Percentiles rank a stretch among this genome's conserved stretches.
Evolutionary conservation across 1,140 invertebrate species (phyloP).

Genomic region (Trigoniulus corallinus): DNA sequence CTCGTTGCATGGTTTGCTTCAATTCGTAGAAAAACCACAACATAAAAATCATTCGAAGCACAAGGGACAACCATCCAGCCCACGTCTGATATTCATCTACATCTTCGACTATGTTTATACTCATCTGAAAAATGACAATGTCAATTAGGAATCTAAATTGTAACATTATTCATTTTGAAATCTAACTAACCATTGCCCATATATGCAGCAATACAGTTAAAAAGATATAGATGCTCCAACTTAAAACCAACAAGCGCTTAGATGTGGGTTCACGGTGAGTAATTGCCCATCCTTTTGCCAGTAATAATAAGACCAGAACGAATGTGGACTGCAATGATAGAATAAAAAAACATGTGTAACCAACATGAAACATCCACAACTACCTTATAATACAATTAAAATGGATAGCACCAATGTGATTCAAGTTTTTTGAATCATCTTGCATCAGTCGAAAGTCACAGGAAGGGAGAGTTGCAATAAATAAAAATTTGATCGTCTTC

Average conservation of each 20-base stretch:
- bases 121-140: slow-evolving; percentile 59
- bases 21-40: slow-evolving; percentile 86
- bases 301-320: slow-evolving; percentile 77
- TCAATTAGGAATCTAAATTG: too few species aligned
- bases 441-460: too few species aligned
- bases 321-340: slow-evolving; percentile 59
- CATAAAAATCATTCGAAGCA: slow-evolving; percentile 76
- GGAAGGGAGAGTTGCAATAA: too few species aligned
- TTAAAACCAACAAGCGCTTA: slow-evolving; percentile 67
- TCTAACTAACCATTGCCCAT: slow-evolving; percentile 72
- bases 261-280: slow-evolving; percentile 70
- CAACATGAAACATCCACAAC: not conserved
- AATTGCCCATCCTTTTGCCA: slow-evolving; percentile 95
- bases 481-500: too few species aligned
- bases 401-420: not conserved
- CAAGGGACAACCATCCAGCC: slow-evolving; percentile 84
- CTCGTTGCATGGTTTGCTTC: slow-evolving; percentile 78
- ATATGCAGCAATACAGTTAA: slow-evolving; percentile 83
- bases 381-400: not conserved
- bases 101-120: slow-evolving; percentile 88
- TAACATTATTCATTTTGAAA: slow-evolving; percentile 6
- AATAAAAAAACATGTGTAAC: slow-evolving; percentile 4
- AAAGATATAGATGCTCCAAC: slow-evolving; percentile 81
- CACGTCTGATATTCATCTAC: slow-evolving; percentile 94
- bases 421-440: not conserved